Evolutionary conservation across 2,888 invertebrate species (phyloP).

Genomic region (Lasius platythorax): DNA sequence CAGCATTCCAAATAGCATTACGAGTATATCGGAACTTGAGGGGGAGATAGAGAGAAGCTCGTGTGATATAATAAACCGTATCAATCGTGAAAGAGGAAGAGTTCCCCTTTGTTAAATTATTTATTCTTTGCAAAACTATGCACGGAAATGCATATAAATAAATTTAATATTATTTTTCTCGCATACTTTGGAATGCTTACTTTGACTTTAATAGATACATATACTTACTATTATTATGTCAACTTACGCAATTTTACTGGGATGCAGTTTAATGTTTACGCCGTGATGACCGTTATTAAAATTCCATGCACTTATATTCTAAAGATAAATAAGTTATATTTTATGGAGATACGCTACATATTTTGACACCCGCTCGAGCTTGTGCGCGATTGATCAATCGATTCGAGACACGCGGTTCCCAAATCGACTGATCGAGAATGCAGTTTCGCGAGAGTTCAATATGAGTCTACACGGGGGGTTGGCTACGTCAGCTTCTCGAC

Average conservation of each 20-base stretch:
- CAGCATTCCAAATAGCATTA: constrained; percentile 29
- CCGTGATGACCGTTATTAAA: background rate
- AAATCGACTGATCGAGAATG: constrained; percentile 10
- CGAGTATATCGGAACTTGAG: constrained; percentile 14
- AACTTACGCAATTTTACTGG: background rate
- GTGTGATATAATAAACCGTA: constrained; percentile 42
- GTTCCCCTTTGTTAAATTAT: constrained; percentile 24
- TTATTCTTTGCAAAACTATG: constrained; percentile 13
- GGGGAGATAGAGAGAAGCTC: constrained; percentile 26
- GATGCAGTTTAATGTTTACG: background rate
- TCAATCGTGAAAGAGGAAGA: constrained; percentile 6
- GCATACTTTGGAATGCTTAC: background rate
- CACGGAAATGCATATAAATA: background rate
- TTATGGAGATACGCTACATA: background rate
- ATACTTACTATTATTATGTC: too few relatives aligned
- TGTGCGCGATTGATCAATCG: background rate
- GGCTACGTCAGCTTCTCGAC: constrained; percentile 46
- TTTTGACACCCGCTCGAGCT: background rate
- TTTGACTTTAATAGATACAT: background rate
- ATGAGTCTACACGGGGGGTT: constrained; percentile 32
- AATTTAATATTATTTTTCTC: constrained; percentile 1
- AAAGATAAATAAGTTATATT: constrained; percentile 8
- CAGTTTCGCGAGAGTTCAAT: constrained; percentile 37
- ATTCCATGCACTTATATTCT: background rate
- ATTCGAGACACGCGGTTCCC: constrained; percentile 8